These are phyloP conservation scores for Anseranas semipalmata DNA, from an alignment of 2,113 vertebrate species.

Conservation along the genomic window DNA sequence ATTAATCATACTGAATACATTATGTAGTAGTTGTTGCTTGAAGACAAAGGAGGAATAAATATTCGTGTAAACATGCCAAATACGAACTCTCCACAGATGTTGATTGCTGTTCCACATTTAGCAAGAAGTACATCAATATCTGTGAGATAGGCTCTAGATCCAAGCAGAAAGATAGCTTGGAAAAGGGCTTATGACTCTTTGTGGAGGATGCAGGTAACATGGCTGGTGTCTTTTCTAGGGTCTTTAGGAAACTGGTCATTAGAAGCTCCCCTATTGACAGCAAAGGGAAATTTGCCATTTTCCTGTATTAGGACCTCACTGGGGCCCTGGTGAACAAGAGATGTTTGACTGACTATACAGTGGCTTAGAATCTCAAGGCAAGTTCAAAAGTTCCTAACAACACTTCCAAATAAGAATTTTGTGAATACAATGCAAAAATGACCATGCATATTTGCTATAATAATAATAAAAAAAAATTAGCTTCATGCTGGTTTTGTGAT, in stretches of 20 bases:
- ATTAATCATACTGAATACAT: constrained; percentile 50
- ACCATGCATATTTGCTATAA: constrained; percentile 41
- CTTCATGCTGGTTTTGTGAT: constrained; percentile 58
- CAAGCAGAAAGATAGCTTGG: neutral
- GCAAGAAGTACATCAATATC: neutral
- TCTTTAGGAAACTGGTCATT: neutral
- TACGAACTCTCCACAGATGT: constrained; percentile 15
- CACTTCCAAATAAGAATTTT: constrained; percentile 51
- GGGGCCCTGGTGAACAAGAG: neutral
- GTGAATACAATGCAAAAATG: constrained; percentile 24
- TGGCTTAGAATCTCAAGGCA: neutral
- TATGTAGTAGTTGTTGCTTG: constrained; percentile 51
- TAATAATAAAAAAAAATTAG: constrained; percentile 32
- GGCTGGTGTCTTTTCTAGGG: neutral
- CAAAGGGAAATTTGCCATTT: neutral
- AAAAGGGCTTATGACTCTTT: neutral
- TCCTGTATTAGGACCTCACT: neutral
- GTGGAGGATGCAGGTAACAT: neutral
- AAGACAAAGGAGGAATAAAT: constrained; percentile 62
- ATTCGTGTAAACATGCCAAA: constrained; percentile 14
- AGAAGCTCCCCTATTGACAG: neutral
- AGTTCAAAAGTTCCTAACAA: constrained; percentile 53
- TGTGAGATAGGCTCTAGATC: neutral
- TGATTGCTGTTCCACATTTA: constrained; percentile 31
- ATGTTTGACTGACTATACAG: neutral